Conservation (phyloP, 1,140 invertebrate genomes). For the Tyrophagus putrescentiae region DNA sequence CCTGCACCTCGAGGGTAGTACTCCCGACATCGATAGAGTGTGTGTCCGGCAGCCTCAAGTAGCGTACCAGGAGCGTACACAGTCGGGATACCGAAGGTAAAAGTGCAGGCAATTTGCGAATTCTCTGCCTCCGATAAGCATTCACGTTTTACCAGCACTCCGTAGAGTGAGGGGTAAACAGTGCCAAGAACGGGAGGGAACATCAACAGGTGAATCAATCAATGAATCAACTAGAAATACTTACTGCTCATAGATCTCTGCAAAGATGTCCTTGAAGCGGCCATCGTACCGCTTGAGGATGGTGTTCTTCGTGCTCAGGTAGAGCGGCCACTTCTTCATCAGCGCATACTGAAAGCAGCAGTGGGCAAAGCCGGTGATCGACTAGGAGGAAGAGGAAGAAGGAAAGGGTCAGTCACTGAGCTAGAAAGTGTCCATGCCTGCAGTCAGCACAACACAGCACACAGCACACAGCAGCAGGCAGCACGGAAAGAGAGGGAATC, state of each 20-base stretch:
- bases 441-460: neutral
- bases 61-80: too few species aligned
- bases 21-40: neutral
- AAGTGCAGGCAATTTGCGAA: neutral
- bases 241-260: constrained; percentile 70
- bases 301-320: constrained; percentile 96
- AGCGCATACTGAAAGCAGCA: constrained; percentile 83
- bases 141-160: neutral
- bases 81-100: constrained; percentile 10
- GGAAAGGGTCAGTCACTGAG: neutral
- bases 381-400: constrained; percentile 20
- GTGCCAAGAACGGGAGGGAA: constrained; percentile 1
- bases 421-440: neutral
- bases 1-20: constrained; percentile 16
- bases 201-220: neutral
- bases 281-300: constrained; percentile 97
- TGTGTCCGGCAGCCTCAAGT: too few species aligned
- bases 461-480: neutral
- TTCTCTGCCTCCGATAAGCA: constrained; percentile 4
- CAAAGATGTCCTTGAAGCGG: constrained; percentile 96
- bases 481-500: neutral
- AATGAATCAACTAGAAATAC: too few species aligned
- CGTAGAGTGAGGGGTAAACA: neutral
- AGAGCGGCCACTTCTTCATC: constrained; percentile 67
- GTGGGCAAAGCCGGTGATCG: constrained; percentile 65